These are phyloP conservation scores for Daboia siamensis DNA, from an alignment of 2,113 vertebrate species.

Conservation along the genomic window DNA sequence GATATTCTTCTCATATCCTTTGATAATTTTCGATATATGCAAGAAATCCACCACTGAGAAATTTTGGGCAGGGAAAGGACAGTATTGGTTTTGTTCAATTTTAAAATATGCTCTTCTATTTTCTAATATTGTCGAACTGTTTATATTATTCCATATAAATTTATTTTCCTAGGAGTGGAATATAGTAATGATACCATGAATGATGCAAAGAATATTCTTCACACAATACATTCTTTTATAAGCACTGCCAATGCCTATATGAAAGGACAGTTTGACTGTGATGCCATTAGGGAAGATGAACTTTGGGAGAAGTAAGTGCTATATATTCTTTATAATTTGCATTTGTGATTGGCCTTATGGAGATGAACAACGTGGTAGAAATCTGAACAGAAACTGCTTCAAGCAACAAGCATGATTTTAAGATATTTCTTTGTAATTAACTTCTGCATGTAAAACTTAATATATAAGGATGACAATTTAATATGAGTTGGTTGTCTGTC, in stretches of 20 bases:
- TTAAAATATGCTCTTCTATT: background rate
- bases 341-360: background rate
- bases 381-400: background rate
- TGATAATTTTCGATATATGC: background rate
- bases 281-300: conserved; percentile 72
- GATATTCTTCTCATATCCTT: background rate
- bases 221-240: conserved; percentile 69
- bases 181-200: conserved; percentile 81
- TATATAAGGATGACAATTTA: no score
- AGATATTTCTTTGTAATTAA: background rate
- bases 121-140: background rate
- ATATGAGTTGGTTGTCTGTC: background rate
- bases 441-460: background rate
- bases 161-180: conserved; percentile 74
- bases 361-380: background rate
- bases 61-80: background rate
- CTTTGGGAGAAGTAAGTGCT: conserved; percentile 85
- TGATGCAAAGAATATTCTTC: conserved; percentile 74
- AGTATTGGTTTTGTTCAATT: background rate
- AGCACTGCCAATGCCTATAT: conserved; percentile 80
- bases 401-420: background rate
- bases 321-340: background rate
- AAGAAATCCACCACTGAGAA: background rate
- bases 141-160: rapidly evolving
- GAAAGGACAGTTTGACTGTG: conserved; percentile 81